Evolutionary conservation across 2,113 vertebrate species (phyloP), one percentile per base, ranked within the genome.

Genomic region (Xiphias gladius): DNA sequence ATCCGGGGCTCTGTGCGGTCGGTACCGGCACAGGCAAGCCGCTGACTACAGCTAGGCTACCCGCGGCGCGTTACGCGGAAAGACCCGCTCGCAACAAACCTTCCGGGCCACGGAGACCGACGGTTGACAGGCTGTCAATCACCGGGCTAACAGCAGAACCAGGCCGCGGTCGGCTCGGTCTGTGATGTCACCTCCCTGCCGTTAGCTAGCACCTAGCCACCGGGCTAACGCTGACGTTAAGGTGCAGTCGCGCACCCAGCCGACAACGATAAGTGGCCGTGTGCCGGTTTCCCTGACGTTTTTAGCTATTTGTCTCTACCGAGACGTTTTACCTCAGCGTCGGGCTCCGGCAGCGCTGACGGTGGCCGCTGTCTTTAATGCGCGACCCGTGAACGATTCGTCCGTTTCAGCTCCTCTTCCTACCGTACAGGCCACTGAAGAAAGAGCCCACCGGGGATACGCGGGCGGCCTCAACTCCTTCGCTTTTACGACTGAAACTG

Each of bases 131-230:
- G 57, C 72, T 85, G 88, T 85, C 89, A 84, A 76, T 89, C 83
- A 89, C 35, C 2, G 22, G 20, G 71, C 69, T 79, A 81, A 57
- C 78, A 55, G 55, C 78, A 7, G 61, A 48, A 82, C 52, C 79
- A 91, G 93, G 93, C 93, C 93, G 79, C 86, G 75, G 46, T 61
- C 78, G 20, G 41, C 70, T 78, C 79, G 39, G 13, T 32, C 62
- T 55, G 80, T 83, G 75, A 83, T 72, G 85, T 86, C 90, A 90
- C 59, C 80, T 64, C 28, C 77, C 1, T 26, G 19, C 58, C 69
- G 74, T 28, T 66, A 80, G 62, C 77, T 80, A 76, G 35, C 76
- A 43, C 9, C 35, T 78, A 85, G 74, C 68, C 37, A 19, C 43
- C 48, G 22, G 73, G 58, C 75, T 85, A 76, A 80, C 61, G 24